These are phyloP conservation scores for Cranoglanis bouderius DNA, from an alignment of 2,113 vertebrate genomes.

Conservation along the genomic window DNA sequence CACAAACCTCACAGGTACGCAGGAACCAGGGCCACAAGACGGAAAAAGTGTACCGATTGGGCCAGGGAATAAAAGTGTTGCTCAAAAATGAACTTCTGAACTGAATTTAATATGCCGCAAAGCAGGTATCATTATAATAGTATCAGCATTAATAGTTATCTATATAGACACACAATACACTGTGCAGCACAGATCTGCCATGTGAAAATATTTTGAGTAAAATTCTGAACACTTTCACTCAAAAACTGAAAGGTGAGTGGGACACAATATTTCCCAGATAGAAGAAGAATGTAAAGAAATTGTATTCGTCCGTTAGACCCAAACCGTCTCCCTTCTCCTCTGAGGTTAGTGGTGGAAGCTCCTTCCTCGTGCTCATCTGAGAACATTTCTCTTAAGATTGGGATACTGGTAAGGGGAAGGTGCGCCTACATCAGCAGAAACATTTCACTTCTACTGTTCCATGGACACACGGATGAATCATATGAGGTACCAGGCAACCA, in stretches of 20 bases:
- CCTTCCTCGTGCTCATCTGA: neutral
- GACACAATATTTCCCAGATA: neutral
- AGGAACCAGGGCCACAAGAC: neutral
- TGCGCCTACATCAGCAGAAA: neutral
- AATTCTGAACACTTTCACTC: neutral
- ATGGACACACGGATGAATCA: slow-evolving; percentile 64
- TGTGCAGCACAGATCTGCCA: neutral
- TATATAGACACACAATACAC: neutral
- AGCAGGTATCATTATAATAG: neutral
- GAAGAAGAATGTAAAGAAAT: neutral
- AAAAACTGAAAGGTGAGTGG: neutral
- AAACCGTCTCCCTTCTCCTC: neutral
- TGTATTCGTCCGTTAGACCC: neutral
- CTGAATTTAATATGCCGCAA: neutral
- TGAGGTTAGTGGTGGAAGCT: neutral
- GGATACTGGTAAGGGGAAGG: neutral
- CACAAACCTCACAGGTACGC: neutral
- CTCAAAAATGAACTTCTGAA: neutral
- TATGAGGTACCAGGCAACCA: slow-evolving; percentile 88
- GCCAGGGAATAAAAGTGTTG: neutral
- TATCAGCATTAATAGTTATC: neutral
- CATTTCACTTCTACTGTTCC: neutral
- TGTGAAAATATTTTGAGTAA: neutral
- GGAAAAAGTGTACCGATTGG: no score
- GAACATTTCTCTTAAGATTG: neutral